A percentile compares a stretch with the other conserved stretches of the same genome.
These are phyloP conservation scores for Neodiprion lecontei DNA, from an alignment of 1,140 invertebrate species.

Conservation along the genomic window DNA sequence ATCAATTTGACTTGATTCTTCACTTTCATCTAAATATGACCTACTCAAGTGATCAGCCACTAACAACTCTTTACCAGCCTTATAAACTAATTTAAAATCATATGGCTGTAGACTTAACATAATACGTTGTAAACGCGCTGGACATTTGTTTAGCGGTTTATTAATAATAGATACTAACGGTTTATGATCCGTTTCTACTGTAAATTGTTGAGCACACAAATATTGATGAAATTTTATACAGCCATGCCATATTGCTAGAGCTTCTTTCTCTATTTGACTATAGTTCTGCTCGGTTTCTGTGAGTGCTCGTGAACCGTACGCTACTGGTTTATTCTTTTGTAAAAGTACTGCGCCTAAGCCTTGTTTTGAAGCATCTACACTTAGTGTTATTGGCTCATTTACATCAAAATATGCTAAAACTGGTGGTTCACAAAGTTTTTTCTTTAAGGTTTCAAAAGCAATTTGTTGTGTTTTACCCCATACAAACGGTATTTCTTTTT, in stretches of 20 bases:
- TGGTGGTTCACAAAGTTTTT: slow-evolving; percentile 31
- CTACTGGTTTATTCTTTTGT: slow-evolving; percentile 49
- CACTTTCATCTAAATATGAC: slow-evolving; percentile 12
- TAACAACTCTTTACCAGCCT: slow-evolving; percentile 33
- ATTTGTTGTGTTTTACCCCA: slow-evolving; percentile 23
- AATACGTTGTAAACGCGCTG: slow-evolving; percentile 45
- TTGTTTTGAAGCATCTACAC: slow-evolving; percentile 42
- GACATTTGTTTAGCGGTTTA: slow-evolving; percentile 43
- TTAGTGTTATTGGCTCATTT: slow-evolving; percentile 24
- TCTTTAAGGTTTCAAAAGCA: slow-evolving; percentile 29
- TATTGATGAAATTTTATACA: slow-evolving; percentile 44
- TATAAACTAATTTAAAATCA: slow-evolving; percentile 40
- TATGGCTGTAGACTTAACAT: slow-evolving; percentile 33
- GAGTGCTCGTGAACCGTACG: slow-evolving; percentile 47
- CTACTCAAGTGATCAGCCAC: slow-evolving; percentile 40
- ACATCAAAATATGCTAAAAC: slow-evolving; percentile 25
- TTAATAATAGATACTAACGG: slow-evolving; percentile 45
- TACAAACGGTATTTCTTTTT: slow-evolving; percentile 31
- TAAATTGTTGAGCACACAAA: slow-evolving; percentile 35
- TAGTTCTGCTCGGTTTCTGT: slow-evolving; percentile 46
- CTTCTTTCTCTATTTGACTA: slow-evolving; percentile 56
- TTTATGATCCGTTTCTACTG: slow-evolving; percentile 52
- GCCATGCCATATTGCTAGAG: slow-evolving; percentile 43
- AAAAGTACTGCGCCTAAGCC: slow-evolving; percentile 51
- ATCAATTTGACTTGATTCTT: slow-evolving; percentile 11